Base-by-base conservation (phyloP, 2,888 invertebrate species). In the Drosophila monieri region DNA sequence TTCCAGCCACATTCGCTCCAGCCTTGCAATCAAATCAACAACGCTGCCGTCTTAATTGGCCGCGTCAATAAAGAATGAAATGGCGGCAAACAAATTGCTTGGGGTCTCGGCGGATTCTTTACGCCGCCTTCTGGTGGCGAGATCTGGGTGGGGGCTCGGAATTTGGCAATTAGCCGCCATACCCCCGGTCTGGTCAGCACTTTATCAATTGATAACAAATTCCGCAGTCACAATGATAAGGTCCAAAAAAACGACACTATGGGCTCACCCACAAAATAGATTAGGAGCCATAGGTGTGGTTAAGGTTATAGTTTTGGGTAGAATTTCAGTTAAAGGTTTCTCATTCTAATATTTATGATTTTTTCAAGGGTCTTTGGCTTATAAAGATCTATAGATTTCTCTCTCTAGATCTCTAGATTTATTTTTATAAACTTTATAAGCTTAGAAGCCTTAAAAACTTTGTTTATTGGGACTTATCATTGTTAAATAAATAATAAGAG, bases 41-140 rank as follows among this genome's bases (percentile, higher is more conserved):
- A 46, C 68, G 68, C 57, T 62, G 74, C 44, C 69, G 67, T 77
- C 74, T 79, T 79, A 79, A 83, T 77, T 77, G 83, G 65, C 48
- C 73, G 54, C 64, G 61, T 67, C 35, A 51, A 68, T 59, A 58
- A 65, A 67, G 62, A 59, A 32, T 62, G 64, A 57, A 55, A 77
- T 67, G 65, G 75, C 71, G 64, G 77, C 59, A 64, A 57, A 32
- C 58, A 57, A 78, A 62, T 77, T 69, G 62, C 59, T 53, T 69
- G 52, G 57, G 67, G 69, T 43, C 69, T 43, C 65, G 35, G 39
- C 10, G 10, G 12, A 12, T 44, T 12, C 35, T 15, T 18, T 23
- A 8, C 14, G 21, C 15, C 12, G 27, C 9, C 9, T 27, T 2
- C 27, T 27, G 41, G 35, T 37, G 70, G n/a, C 23, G 43, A n/a